Percentiles rank a stretch among this genome's conserved stretches.
Evolutionary conservation across 2,113 vertebrate species (phyloP).

Genomic region (Morone saxatilis): DNA sequence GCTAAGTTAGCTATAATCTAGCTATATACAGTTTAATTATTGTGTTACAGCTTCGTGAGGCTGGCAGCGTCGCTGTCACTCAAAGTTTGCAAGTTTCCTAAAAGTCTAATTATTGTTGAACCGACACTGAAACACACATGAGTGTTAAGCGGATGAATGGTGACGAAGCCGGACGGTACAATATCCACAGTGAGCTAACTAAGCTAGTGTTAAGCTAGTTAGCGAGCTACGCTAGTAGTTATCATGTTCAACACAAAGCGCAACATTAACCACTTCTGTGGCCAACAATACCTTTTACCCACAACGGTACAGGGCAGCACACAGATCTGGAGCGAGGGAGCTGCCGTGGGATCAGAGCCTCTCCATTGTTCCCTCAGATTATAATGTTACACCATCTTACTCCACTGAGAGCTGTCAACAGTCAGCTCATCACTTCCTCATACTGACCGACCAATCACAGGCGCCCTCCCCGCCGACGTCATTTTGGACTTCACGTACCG

Average conservation of each 20-base stretch:
- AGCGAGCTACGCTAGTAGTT: slow-evolving; percentile 15
- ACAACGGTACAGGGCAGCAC: slow-evolving; percentile 6
- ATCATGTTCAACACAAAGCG: neutral
- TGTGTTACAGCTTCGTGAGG: neutral
- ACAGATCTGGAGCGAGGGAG: neutral
- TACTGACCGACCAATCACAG: slow-evolving; percentile 52
- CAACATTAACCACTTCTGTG: neutral
- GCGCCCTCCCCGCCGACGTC: slow-evolving; percentile 3
- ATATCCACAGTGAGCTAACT: neutral
- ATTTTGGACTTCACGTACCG: slow-evolving; percentile 1
- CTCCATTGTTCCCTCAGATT: slow-evolving; percentile 12
- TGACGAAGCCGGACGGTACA: neutral
- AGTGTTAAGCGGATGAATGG: slow-evolving; percentile 4
- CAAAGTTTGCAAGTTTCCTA: neutral
- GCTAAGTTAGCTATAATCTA: neutral
- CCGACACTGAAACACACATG: neutral
- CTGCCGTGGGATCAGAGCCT: slow-evolving; percentile 6
- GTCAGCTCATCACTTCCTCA: slow-evolving; percentile 60
- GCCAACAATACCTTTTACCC: slow-evolving; percentile 21
- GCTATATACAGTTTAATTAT: neutral
- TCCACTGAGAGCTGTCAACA: slow-evolving; percentile 58
- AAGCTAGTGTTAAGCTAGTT: slow-evolving; percentile 35
- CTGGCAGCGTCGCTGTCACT: neutral
- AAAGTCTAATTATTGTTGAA: neutral
- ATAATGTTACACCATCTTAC: slow-evolving; percentile 38